Base-by-base conservation (phyloP, 2,113 vertebrate genomes). In the Pterocles orientalis region DNA sequence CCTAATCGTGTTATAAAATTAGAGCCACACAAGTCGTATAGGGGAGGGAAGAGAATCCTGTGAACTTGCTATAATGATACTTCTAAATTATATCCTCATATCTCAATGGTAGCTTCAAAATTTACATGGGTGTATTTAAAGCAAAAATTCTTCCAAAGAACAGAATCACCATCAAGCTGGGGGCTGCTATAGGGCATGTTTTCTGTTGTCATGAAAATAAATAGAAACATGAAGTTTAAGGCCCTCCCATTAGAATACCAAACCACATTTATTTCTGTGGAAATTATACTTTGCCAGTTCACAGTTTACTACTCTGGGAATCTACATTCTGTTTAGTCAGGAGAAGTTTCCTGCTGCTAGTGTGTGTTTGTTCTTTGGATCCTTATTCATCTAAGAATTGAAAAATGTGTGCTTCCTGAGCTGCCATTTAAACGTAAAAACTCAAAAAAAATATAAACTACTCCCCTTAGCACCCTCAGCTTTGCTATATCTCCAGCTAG, bases 341-440 rank as follows among this genome's bases (percentile, higher is more conserved):
- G 80, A 92, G 86, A 95, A 95, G 86, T 68, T 94, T 94, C 97
- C 95, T 39, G 29, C 95, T 96, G 96, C 86, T 94, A 80, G 41
- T 48, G 26, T 81, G 85, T 95, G 90, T 97, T 97, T 97, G 94
- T 92, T 94, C 89, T 96, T 95, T 77, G 91, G 91, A 75, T 94
- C 81, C 84, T 97, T 95, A 94, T 90, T 97, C 95, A 97, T 76
- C 86, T 77, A 76, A 96, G 92, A 89, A 76, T 5, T 90, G 70
- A 93, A 96, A 98, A 95, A 95, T 23, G 57, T 70, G 76, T 94
- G 90, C 82, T 97, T 97, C 96, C 95, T 88, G 91, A 97, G 92
- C 94, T 94, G 95, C 91, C 97, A 88, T 81, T 96, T 94, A 96
- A 97, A 96, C 92, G 77, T 9, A 88, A 43, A 43, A 88, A 26